Evolutionary conservation across 92 coral and sea anemone species (phyloP).

Genomic region (Epizoanthus ramosus): DNA sequence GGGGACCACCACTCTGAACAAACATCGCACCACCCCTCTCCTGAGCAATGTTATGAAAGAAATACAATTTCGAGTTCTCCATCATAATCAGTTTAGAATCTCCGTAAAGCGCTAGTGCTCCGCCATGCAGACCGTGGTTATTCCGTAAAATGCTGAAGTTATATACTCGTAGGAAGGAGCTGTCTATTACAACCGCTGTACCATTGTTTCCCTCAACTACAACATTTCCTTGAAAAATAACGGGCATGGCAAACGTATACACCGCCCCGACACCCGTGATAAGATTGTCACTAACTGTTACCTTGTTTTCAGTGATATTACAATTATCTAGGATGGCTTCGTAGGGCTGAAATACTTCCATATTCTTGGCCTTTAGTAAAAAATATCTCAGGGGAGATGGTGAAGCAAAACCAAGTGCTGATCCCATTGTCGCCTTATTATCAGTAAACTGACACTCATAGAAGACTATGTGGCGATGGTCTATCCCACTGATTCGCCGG

Average conservation of each 20-base stretch:
- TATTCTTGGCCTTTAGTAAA: conserved; percentile 25
- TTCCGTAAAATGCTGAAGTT: conserved; percentile 59
- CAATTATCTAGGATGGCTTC: conserved; percentile 63
- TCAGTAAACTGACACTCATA: conserved; percentile 60
- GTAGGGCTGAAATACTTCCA: conserved; percentile 50
- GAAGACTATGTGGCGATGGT: conserved; percentile 43
- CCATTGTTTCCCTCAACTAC: conserved; percentile 51
- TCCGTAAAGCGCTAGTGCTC: conserved; percentile 84
- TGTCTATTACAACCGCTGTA: conserved; percentile 92
- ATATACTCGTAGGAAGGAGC: conserved; percentile 55
- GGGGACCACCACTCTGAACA: conserved; percentile 68
- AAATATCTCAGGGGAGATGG: conserved; percentile 7
- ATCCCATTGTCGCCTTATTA: conserved; percentile 84
- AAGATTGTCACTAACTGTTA: conserved; percentile 58
- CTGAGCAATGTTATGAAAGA: conserved; percentile 57
- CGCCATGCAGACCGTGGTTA: conserved; percentile 79
- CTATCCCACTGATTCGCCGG: conserved; percentile 14
- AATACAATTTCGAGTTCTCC: conserved; percentile 56
- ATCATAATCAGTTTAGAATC: conserved; percentile 60
- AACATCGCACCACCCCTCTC: conserved; percentile 88
- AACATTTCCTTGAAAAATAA: conserved; percentile 57
- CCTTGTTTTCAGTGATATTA: conserved; percentile 56
- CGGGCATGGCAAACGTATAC: conserved; percentile 72
- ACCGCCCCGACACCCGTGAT: conserved; percentile 88
- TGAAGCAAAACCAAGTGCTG: conserved; percentile 77